Percentiles rank a stretch among this genome's conserved stretches.
Conservation (phyloP, 1,140 invertebrate species). For the Lepidostoma basale region DNA sequence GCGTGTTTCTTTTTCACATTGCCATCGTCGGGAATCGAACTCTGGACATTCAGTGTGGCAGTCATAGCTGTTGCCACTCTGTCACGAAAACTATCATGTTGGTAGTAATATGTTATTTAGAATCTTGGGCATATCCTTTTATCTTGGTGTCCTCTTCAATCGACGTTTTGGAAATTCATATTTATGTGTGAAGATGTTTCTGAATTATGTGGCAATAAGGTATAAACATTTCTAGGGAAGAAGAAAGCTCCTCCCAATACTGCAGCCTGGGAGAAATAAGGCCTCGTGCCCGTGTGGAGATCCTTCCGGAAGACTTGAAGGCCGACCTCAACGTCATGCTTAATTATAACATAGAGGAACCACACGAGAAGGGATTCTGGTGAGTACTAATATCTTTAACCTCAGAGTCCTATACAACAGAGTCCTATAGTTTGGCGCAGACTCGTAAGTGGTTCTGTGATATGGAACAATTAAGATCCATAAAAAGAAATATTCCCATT, state of each 20-base stretch:
- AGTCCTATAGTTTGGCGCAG: too few relatives aligned
- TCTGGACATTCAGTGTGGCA: too few relatives aligned
- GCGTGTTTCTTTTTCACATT: too few relatives aligned
- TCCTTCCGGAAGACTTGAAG: slow-evolving; percentile 65
- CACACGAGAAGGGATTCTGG: slow-evolving; percentile 75
- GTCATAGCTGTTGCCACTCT: too few relatives aligned
- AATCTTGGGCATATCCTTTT: too few relatives aligned
- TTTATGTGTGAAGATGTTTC: slow-evolving; percentile 55
- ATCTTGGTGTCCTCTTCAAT: too few relatives aligned
- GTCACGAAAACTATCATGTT: background rate
- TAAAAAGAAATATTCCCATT: too few relatives aligned
- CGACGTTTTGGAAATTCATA: slow-evolving; percentile 25
- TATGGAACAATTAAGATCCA: too few relatives aligned
- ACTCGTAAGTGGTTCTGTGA: too few relatives aligned
- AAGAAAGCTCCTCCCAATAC: slow-evolving; percentile 51
- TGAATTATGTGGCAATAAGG: background rate
- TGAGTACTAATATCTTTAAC: slow-evolving; percentile 59
- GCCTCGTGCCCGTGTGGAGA: slow-evolving; percentile 66
- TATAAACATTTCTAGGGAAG: slow-evolving; percentile 56
- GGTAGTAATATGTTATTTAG: too few relatives aligned
- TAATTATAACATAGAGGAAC: slow-evolving; percentile 79
- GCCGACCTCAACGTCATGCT: slow-evolving; percentile 71
- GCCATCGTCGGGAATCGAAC: too few relatives aligned
- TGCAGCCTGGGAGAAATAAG: slow-evolving; percentile 64
- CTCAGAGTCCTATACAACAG: background rate